Evolutionary conservation across 2,888 invertebrate species (phyloP).

Genomic region (Drosophila algonquin): DNA sequence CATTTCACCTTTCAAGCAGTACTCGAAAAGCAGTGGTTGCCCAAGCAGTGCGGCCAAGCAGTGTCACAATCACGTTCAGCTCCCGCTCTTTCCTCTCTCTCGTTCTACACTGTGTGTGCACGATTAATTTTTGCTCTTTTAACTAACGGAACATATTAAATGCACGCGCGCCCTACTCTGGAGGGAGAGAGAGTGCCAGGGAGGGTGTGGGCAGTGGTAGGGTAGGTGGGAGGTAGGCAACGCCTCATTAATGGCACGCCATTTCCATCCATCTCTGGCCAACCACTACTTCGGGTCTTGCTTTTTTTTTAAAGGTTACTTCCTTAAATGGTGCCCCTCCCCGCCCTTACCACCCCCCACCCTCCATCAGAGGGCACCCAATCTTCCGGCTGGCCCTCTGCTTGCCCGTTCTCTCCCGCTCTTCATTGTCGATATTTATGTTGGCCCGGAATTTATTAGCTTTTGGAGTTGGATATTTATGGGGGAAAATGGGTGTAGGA

Average conservation of each 20-base stretch:
- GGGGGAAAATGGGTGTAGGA: constrained; percentile 5
- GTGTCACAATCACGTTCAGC: not conserved
- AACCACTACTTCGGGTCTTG: not conserved
- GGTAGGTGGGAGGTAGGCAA: constrained; percentile 16
- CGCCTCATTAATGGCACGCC: constrained; percentile 66
- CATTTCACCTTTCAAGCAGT: too few species aligned
- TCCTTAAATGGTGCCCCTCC: constrained; percentile 15
- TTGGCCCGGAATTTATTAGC: constrained; percentile 53
- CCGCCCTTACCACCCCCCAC: too few species aligned
- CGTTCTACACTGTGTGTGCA: constrained; percentile 10
- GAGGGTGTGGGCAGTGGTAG: not conserved
- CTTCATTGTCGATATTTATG: constrained; percentile 59
- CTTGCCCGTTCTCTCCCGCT: not conserved
- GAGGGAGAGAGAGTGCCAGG: not conserved
- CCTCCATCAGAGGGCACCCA: not conserved
- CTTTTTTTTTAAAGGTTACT: constrained; percentile 25
- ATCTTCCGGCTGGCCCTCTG: not conserved
- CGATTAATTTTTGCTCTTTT: constrained; percentile 65
- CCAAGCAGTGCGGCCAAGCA: not conserved
- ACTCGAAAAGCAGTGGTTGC: not conserved
- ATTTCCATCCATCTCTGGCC: constrained; percentile 37
- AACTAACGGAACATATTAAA: constrained; percentile 61
- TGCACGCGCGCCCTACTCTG: constrained; percentile 53
- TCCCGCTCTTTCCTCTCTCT: constrained; percentile 7
- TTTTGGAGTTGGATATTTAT: constrained; percentile 36